Conservation (phyloP, 2,113 vertebrate genomes). For the Gobius niger region DNA sequence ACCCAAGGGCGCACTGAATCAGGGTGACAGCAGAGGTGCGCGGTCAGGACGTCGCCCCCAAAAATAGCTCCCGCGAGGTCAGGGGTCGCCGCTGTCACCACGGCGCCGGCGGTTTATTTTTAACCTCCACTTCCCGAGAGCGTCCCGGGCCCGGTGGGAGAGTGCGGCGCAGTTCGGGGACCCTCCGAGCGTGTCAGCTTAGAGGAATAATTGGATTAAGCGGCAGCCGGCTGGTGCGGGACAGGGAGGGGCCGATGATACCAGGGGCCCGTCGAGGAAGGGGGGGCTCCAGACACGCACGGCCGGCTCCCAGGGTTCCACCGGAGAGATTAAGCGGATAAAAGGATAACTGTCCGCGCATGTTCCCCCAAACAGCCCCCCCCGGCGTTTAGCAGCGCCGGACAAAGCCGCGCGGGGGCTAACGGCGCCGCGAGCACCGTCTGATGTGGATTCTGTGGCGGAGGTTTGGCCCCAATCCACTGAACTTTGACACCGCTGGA, state of each 20-base stretch:
- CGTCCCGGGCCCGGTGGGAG: constrained; percentile 6
- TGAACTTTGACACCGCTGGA: neutral
- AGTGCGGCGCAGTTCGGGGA: constrained; percentile 47
- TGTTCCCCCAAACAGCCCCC: constrained; percentile 36
- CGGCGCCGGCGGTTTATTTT: constrained; percentile 3
- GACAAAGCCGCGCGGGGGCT: constrained; percentile 1
- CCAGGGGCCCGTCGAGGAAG: constrained; percentile 49
- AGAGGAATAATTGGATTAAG: constrained; percentile 78
- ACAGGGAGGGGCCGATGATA: constrained; percentile 63
- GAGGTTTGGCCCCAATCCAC: neutral
- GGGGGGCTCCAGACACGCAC: constrained; percentile 54
- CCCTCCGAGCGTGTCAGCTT: constrained; percentile 74
- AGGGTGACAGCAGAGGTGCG: constrained; percentile 51
- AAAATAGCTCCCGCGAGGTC: constrained; percentile 43
- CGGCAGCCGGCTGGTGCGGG: constrained; percentile 70
- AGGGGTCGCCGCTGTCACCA: neutral
- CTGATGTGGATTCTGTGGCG: neutral
- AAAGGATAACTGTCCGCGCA: constrained; percentile 53
- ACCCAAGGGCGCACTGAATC: constrained; percentile 62
- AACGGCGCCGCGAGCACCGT: neutral
- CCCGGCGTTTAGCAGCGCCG: constrained; percentile 30
- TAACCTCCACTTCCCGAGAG: constrained; percentile 10
- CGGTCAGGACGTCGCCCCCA: constrained; percentile 28
- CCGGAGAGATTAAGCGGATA: constrained; percentile 60
- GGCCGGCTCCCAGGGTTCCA: constrained; percentile 48